Base-by-base conservation (phyloP, 2,888 invertebrate genomes). In the Phorcus lineatus region DNA sequence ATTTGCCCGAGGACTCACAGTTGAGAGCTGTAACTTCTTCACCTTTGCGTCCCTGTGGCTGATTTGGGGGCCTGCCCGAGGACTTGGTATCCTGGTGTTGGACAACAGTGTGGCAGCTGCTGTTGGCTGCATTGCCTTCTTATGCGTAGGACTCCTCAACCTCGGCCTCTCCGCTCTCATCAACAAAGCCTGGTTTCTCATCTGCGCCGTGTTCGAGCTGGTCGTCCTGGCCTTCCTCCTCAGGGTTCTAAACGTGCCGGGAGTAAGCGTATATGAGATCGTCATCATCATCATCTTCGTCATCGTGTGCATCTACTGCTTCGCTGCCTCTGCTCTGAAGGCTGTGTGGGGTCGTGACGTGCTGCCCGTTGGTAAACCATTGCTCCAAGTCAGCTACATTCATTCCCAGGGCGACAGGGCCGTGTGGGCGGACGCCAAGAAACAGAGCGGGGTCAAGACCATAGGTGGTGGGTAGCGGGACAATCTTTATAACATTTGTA, bases 1-100 rank as follows among this genome's bases (percentile, higher is more conserved):
- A n/a, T 89, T 89, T 78, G 80, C 88, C 13, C 74, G 87, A 54
- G 89, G 89, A 0, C 57, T 86, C 40, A 87, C 88, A 28, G 87
- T 89, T 54, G 89, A 89, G 54, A 85, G 87, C 57, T 86, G 84
- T 67, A 82, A 86, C 2, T 88, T 87, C 81, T 78, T 87, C 47
- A 84, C 85, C 0, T 86, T 86, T 78, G 86, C 86, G 2, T 79
- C 84, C 0, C 81, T 89, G 28, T 89, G 89, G 89, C 70, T 85
- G 11, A 88, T 89, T 28, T 87, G 88, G 87, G 89, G 89, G 9
- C 81, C 86, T 4, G 81, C 84, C 3, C 62, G 85, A 13, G 84
- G 85, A 11, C 53, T 88, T 7, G 86, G 83, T 0, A 74, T 74
- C 22, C 78, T 80, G 28, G 81, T 54, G 76, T 70, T 53, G 24